Percentiles rank a stretch among this genome's conserved stretches.
phyloP scores from a whole-genome alignment of 2,797 vertebrate species.

The Meriones psammophilus region DNA sequence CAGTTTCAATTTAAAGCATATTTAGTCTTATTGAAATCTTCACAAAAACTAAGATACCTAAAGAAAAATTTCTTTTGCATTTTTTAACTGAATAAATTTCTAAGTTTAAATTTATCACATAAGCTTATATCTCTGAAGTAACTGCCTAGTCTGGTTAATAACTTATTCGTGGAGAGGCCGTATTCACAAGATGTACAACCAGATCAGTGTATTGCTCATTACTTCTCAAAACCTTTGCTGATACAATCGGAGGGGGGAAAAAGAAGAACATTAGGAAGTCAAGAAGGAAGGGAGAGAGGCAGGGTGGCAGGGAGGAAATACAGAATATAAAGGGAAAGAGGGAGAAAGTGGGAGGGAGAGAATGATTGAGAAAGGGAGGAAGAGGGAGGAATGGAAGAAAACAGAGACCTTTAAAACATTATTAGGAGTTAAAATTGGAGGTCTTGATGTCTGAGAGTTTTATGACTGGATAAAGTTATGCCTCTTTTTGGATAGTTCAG shows the following conservation, averaged over 20 bases:
- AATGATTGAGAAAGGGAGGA: accelerated
- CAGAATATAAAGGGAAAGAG: neutral
- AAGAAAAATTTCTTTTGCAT: neutral
- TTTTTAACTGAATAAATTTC: neutral
- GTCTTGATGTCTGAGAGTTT: conserved; percentile 45
- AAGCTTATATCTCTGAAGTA: neutral
- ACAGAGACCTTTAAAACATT: neutral
- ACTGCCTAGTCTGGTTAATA: neutral
- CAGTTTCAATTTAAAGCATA: neutral
- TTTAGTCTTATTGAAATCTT: neutral
- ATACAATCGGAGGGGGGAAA: neutral
- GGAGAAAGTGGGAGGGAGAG: neutral
- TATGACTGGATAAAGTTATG: conserved; percentile 51
- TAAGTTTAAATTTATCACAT: neutral
- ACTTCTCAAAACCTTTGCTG: neutral
- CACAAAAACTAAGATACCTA: neutral
- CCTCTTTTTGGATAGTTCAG: conserved; percentile 51
- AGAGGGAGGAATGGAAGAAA: neutral
- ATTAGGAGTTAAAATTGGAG: conserved; percentile 16
- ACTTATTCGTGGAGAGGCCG: neutral
- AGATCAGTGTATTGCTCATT: neutral
- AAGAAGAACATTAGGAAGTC: neutral
- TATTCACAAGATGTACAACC: neutral
- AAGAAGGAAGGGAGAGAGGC: accelerated
- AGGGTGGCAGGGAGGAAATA: neutral